Conservation (phyloP, 2,888 invertebrate genomes). For the Limnephilus lunatus region DNA sequence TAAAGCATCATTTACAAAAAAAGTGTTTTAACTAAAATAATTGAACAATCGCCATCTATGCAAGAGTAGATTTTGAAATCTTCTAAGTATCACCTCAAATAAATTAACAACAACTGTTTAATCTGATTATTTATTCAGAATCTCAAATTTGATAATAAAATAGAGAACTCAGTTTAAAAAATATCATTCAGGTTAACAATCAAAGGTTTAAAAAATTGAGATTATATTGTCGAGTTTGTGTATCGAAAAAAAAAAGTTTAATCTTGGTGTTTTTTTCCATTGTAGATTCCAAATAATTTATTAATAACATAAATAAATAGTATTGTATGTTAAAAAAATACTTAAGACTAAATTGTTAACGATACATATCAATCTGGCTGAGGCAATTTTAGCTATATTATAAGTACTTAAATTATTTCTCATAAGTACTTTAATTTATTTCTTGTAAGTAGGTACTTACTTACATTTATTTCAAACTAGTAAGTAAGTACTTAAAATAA, state of each 20-base stretch:
- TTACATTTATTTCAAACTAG: background rate
- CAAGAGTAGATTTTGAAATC: too few relatives aligned
- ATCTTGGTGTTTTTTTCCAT: background rate
- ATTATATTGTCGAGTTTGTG: background rate
- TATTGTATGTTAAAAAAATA: constrained; percentile 66
- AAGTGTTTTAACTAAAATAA: too few relatives aligned
- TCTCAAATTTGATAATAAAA: background rate
- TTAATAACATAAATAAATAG: constrained; percentile 67
- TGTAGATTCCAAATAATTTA: constrained; percentile 59
- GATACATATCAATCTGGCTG: constrained; percentile 78
- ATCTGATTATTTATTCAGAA: background rate
- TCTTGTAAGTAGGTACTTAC: background rate
- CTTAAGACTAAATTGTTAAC: constrained; percentile 75
- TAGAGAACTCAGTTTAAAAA: background rate
- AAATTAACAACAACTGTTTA: background rate
- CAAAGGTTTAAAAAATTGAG: background rate
- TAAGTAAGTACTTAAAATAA: background rate
- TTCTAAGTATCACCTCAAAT: too few relatives aligned
- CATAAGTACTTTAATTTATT: background rate
- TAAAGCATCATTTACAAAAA: too few relatives aligned
- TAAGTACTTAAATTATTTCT: constrained; percentile 1
- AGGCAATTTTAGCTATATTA: constrained; percentile 71
- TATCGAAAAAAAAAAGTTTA: background rate
- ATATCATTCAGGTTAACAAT: background rate
- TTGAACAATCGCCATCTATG: too few relatives aligned